Percentiles rank a stretch among this genome's conserved stretches.
Evolutionary conservation across 1,140 invertebrate genomes (phyloP).

Genomic region (Drosophila nikananu): DNA sequence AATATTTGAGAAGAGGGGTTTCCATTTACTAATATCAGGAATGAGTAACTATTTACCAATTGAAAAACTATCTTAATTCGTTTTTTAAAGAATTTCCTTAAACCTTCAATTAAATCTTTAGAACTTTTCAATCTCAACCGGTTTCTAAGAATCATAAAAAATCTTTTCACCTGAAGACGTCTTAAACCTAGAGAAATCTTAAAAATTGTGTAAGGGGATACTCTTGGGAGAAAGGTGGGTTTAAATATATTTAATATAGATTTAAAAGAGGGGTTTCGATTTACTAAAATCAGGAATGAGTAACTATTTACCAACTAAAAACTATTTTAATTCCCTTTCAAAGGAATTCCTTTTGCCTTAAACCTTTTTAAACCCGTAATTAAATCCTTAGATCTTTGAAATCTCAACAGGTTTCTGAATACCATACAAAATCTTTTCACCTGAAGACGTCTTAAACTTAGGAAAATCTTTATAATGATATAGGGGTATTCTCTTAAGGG

Average conservation of each 20-base stretch:
- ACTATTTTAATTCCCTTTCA: no score
- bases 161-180: conserved; percentile 46
- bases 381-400: not conserved
- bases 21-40: no score
- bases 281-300: no score
- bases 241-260: not conserved
- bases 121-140: no score
- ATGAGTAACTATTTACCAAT: no score
- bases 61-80: no score
- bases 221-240: not conserved
- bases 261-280: no score
- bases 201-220: not conserved
- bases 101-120: not conserved
- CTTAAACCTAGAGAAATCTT: not conserved
- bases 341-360: no score
- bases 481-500: not conserved
- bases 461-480: not conserved
- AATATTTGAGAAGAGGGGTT: no score
- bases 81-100: no score
- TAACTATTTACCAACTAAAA: no score
- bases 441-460: conserved; percentile 9
- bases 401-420: not conserved
- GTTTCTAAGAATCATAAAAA: conserved; percentile 60
- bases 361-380: no score
- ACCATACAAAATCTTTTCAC: conserved; percentile 70